phyloP scores from a whole-genome alignment of 2,113 vertebrate genomes.

The human region DNA sequence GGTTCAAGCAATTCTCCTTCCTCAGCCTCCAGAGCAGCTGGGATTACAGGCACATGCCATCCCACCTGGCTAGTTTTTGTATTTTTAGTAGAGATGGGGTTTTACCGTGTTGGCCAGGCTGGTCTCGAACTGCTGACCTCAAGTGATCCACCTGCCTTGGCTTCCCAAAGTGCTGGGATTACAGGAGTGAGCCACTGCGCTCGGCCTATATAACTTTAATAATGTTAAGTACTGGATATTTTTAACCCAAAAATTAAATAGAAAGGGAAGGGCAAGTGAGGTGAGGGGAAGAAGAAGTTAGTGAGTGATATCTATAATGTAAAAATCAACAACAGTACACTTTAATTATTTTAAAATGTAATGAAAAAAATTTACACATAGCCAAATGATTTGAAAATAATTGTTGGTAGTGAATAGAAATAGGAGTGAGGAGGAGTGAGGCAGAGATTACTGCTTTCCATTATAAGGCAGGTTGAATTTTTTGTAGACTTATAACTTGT shows the following conservation, averaged over 20 bases:
- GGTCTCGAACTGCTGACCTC: no score
- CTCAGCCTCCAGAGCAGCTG: no score
- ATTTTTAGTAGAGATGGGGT: no score
- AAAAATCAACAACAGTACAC: not conserved
- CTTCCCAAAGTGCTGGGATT: no score
- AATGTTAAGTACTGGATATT: not conserved
- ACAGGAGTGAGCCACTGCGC: no score
- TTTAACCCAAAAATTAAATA: not conserved
- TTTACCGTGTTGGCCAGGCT: no score
- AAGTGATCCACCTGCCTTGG: no score
- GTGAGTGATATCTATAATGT: not conserved
- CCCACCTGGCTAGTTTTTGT: no score
- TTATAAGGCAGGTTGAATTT: not conserved
- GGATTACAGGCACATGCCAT: no score
- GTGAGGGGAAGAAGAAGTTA: not conserved
- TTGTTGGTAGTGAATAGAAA: not conserved
- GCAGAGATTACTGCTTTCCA: not conserved
- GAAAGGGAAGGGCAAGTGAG: rapidly evolving
- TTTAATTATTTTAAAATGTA: not conserved
- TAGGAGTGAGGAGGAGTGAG: not conserved
- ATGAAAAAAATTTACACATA: not conserved
- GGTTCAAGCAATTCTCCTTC: no score
- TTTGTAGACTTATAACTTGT: not conserved
- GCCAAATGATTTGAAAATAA: not conserved
- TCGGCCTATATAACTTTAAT: not conserved